A percentile compares a stretch with the other conserved stretches of the same genome.
Conservation (phyloP, 2,113 vertebrate genomes). For the Ciconia stormi region DNA sequence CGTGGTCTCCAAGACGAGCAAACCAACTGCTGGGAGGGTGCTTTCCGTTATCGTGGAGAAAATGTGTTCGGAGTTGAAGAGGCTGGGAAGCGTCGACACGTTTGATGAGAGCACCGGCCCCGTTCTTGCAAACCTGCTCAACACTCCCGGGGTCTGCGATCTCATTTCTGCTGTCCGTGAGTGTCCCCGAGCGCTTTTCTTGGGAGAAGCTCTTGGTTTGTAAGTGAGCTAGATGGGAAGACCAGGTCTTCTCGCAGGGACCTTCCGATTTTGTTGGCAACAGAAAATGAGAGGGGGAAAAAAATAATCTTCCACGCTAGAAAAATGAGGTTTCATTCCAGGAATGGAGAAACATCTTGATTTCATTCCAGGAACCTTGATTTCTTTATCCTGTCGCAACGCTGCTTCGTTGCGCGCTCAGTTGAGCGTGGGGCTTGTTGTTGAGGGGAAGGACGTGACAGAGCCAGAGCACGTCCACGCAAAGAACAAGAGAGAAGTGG, state of each 20-base stretch:
- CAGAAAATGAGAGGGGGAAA: not conserved
- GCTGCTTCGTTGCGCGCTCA: not conserved
- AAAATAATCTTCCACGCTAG: not conserved
- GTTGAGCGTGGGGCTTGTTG: not conserved
- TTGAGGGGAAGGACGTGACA: too few species aligned
- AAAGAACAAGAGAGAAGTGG: not conserved
- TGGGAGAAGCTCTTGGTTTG: not conserved
- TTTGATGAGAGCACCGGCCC: not conserved
- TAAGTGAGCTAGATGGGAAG: not conserved
- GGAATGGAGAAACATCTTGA: not conserved
- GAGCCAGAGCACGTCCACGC: too few species aligned
- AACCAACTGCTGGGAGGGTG: fast-evolving
- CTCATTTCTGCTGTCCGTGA: not conserved
- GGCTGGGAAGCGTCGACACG: fast-evolving
- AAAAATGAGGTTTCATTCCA: not conserved
- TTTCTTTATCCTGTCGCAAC: too few species aligned
- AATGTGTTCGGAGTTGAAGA: not conserved
- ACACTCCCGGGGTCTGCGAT: fast-evolving
- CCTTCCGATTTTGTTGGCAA: not conserved
- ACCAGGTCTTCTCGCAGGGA: not conserved
- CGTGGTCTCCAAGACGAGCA: not conserved
- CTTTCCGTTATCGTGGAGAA: not conserved
- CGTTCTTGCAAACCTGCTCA: not conserved
- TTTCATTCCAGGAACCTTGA: not conserved
- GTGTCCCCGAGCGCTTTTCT: not conserved